Percentiles rank a stretch among this genome's conserved stretches.
Conservation (phyloP, 2,113 vertebrate species). For the Datnioides undecimradiatus region DNA sequence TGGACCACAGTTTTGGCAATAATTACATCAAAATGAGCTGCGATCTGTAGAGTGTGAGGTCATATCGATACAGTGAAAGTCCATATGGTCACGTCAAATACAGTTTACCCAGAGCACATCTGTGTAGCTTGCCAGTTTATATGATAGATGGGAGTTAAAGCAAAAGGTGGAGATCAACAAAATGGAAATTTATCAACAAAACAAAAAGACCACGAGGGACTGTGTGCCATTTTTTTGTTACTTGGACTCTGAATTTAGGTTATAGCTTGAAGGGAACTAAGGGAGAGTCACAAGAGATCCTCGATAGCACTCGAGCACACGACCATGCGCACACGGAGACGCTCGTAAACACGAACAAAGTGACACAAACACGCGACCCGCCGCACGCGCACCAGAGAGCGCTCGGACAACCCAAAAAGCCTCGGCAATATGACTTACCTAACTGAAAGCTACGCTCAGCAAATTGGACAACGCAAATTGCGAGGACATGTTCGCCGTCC, state of each 20-base stretch:
- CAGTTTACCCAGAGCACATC: neutral
- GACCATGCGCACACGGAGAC: neutral
- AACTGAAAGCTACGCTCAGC: conserved; percentile 71
- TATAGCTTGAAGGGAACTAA: conserved; percentile 40
- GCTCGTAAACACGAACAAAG: neutral
- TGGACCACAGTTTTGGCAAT: neutral
- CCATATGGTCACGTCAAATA: neutral
- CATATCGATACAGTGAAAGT: conserved; percentile 4
- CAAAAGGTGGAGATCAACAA: conserved; percentile 10
- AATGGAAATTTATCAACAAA: conserved; percentile 1
- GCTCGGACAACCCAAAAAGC: no score
- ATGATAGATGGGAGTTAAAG: neutral
- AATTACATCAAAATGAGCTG: conserved; percentile 9
- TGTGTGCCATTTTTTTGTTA: conserved; percentile 7
- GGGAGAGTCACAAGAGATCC: conserved; percentile 7
- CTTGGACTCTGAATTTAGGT: conserved; percentile 54
- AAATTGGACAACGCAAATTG: conserved; percentile 66
- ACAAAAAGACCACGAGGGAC: conserved; percentile 19
- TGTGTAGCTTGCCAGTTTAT: neutral
- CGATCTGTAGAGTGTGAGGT: neutral
- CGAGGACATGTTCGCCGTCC: neutral
- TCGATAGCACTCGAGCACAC: neutral
- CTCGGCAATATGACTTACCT: conserved; percentile 47
- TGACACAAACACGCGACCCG: neutral
- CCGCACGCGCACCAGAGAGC: conserved; percentile 1